Percentiles rank a stretch among this genome's conserved stretches.
phyloP scores from a whole-genome alignment of 2,888 invertebrate species.

The Epicampocera succincta region DNA sequence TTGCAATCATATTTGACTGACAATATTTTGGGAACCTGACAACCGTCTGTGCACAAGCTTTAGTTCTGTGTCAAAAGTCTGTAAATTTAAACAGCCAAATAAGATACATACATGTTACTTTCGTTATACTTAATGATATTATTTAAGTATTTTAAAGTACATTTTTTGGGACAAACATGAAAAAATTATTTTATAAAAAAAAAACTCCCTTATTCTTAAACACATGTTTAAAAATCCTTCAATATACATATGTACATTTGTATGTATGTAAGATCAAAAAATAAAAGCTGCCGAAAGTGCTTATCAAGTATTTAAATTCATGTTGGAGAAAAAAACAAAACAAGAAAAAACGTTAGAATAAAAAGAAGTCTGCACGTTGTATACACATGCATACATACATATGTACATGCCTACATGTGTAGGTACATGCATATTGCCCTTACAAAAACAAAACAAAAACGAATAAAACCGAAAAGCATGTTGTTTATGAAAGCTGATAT shows the following conservation, averaged over 20 bases:
- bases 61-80: no score
- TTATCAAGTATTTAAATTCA: constrained; percentile 41
- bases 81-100: no score
- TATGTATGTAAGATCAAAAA: no score
- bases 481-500: constrained; percentile 69
- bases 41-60: no score
- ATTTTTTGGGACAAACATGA: background rate
- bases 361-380: constrained; percentile 24
- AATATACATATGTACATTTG: constrained; percentile 35
- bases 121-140: constrained; percentile 16
- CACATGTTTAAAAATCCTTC: constrained; percentile 58
- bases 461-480: constrained; percentile 43
- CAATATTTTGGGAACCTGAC: no score
- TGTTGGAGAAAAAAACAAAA: constrained; percentile 40
- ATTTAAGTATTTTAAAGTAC: constrained; percentile 46
- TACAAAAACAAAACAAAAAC: constrained; percentile 34
- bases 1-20: no score
- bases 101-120: no score
- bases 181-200: background rate
- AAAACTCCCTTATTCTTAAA: constrained; percentile 44
- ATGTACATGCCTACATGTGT: no score
- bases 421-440: background rate
- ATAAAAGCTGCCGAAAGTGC: constrained; percentile 56
- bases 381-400: constrained; percentile 15
- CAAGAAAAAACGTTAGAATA: constrained; percentile 34